These are phyloP conservation scores for Heloderma charlesbogerti DNA, from an alignment of 2,113 vertebrate genomes.

Conservation along the genomic window DNA sequence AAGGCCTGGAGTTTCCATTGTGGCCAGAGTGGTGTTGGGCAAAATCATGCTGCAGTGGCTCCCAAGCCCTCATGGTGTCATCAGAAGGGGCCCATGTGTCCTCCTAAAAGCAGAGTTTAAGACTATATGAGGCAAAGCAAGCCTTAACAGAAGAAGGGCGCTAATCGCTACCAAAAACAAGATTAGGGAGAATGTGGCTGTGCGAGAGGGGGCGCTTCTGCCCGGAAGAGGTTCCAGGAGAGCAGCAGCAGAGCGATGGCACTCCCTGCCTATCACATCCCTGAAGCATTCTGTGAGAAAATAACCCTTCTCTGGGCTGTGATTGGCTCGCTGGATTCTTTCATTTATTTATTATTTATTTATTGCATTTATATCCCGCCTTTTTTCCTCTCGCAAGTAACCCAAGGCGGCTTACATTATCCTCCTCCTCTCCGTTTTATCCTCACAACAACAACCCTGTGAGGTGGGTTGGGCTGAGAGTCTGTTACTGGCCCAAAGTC, in stretches of 20 bases:
- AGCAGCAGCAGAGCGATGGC: background rate
- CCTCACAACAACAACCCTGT: too few relatives aligned
- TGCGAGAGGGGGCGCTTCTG: background rate
- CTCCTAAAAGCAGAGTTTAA: background rate
- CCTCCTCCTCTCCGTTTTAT: too few relatives aligned
- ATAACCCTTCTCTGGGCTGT: background rate
- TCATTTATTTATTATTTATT: too few relatives aligned
- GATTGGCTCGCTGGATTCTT: conserved; percentile 52
- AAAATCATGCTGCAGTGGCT: background rate
- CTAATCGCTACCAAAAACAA: background rate
- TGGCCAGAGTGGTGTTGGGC: background rate
- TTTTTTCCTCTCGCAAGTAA: too few relatives aligned
- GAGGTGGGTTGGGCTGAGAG: too few relatives aligned
- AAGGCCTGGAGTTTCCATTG: background rate
- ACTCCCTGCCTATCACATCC: background rate
- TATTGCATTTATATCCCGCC: too few relatives aligned
- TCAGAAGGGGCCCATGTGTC: background rate
- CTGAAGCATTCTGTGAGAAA: conserved; percentile 45
- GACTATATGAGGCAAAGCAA: background rate
- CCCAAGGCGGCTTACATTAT: too few relatives aligned
- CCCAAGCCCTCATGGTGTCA: background rate
- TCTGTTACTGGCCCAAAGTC: too few relatives aligned
- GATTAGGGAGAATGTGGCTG: background rate
- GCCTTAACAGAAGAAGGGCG: background rate
- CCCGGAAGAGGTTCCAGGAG: background rate